Percentiles rank a stretch among this genome's conserved stretches.
Conservation (phyloP, 2,888 invertebrate genomes). For the Dryocosmus kuriphilus region DNA sequence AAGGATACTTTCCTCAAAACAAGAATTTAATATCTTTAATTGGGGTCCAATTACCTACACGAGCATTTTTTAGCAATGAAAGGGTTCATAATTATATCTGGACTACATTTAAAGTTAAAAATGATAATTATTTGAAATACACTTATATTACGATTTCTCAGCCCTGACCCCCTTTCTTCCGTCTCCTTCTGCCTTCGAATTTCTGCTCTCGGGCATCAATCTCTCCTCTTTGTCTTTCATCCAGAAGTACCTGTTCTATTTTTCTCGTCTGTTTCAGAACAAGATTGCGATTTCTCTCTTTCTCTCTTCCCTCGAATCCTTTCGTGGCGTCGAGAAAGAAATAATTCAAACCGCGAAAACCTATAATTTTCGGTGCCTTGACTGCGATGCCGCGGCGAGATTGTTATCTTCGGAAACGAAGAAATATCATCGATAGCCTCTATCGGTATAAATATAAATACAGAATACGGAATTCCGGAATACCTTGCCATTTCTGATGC, state of each 20-base stretch:
- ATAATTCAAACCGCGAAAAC: conserved; percentile 76
- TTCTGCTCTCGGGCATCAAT: background rate
- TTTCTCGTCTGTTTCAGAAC: conserved; percentile 28
- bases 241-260: conserved; percentile 25
- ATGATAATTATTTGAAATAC: conserved; percentile 27
- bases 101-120: conserved; percentile 6
- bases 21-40: background rate
- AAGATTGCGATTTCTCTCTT: conserved; percentile 18
- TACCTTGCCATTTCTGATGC: conserved; percentile 11
- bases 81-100: conserved; percentile 2
- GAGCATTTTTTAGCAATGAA: background rate
- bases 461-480: conserved; percentile 13
- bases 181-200: background rate
- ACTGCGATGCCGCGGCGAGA: conserved; percentile 31
- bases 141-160: background rate
- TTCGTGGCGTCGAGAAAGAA: conserved; percentile 59
- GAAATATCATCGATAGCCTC: conserved; percentile 42
- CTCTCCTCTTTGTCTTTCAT: background rate
- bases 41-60: background rate
- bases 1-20: background rate
- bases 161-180: background rate
- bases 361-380: conserved; percentile 72
- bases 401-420: conserved; percentile 44
- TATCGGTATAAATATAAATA: conserved; percentile 42
- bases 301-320: conserved; percentile 22